Evolutionary conservation across 2,888 invertebrate species (phyloP).

Genomic region (Drosophila affinis): DNA sequence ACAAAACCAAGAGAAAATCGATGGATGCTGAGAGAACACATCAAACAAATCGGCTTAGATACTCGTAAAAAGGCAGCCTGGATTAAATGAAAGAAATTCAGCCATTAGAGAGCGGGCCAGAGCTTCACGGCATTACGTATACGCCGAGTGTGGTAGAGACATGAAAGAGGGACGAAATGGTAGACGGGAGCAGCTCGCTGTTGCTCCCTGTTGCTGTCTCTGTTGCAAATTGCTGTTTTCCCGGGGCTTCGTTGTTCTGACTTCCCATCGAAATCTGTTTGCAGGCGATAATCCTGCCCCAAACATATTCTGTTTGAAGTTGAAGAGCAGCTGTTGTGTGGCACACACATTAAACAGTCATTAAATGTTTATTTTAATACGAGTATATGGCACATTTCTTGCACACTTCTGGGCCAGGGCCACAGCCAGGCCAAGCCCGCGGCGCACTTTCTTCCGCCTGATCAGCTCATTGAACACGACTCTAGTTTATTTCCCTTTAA

Average conservation of each 20-base stretch:
- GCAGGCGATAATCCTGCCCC: slow-evolving; percentile 36
- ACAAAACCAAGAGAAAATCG: not conserved
- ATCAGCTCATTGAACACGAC: slow-evolving; percentile 69
- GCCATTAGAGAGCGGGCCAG: slow-evolving; percentile 48
- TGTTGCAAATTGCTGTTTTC: slow-evolving; percentile 26
- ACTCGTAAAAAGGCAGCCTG: slow-evolving; percentile 33
- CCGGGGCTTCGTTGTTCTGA: slow-evolving; percentile 21
- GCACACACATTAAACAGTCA: slow-evolving; percentile 34
- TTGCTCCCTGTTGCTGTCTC: slow-evolving; percentile 11
- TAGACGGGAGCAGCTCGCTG: slow-evolving; percentile 14
- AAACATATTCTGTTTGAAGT: slow-evolving; percentile 52
- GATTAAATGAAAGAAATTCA: slow-evolving; percentile 58
- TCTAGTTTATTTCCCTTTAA: slow-evolving; percentile 28
- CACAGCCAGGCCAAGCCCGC: slow-evolving; percentile 17
- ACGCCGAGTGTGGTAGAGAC: slow-evolving; percentile 7
- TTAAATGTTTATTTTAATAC: slow-evolving; percentile 48
- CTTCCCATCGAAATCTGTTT: slow-evolving; percentile 7
- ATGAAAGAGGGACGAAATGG: slow-evolving; percentile 26
- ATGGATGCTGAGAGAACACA: slow-evolving; percentile 44
- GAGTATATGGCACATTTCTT: slow-evolving; percentile 42
- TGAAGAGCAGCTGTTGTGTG: not conserved
- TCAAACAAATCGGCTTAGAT: slow-evolving; percentile 68
- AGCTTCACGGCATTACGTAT: not conserved
- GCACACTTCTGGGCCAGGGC: slow-evolving; percentile 51
- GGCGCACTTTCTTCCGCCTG: slow-evolving; percentile 67